These are phyloP conservation scores for Aythya baeri DNA, from an alignment of 2,113 vertebrate genomes.

Conservation along the genomic window DNA sequence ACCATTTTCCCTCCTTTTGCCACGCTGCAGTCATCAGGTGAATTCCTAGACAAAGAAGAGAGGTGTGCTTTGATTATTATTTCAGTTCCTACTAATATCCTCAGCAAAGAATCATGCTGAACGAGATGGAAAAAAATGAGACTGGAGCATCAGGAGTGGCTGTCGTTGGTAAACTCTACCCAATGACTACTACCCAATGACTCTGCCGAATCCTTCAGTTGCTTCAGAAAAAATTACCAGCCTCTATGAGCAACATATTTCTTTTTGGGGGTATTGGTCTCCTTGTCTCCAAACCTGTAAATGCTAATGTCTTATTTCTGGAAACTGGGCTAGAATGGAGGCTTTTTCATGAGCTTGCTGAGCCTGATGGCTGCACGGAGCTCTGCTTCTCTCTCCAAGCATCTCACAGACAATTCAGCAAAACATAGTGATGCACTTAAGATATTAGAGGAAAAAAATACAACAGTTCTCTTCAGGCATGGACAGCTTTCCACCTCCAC, in stretches of 20 bases:
- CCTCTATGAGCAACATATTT: not conserved
- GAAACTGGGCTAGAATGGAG: not conserved
- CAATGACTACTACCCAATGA: not conserved
- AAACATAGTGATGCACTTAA: not conserved
- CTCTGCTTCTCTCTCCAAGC: not conserved
- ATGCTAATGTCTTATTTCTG: not conserved
- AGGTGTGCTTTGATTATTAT: not conserved
- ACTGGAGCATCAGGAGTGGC: not conserved
- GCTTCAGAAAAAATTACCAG: not conserved
- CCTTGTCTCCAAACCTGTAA: not conserved
- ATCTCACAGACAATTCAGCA: not conserved
- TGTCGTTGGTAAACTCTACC: not conserved
- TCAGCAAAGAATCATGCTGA: not conserved
- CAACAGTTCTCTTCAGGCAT: not conserved
- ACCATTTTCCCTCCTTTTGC: constrained; percentile 86
- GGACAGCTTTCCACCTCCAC: constrained; percentile 8
- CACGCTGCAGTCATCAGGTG: constrained; percentile 85
- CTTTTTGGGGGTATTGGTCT: not conserved
- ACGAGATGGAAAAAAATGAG: not conserved
- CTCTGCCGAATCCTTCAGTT: not conserved
- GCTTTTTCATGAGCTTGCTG: not conserved
- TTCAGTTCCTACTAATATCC: not conserved
- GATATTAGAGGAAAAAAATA: not conserved
- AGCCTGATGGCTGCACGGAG: not conserved
- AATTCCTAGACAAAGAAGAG: constrained; percentile 76